phyloP scores from a whole-genome alignment of 1,140 invertebrate species.

The Cyphomyrmex costatus region DNA sequence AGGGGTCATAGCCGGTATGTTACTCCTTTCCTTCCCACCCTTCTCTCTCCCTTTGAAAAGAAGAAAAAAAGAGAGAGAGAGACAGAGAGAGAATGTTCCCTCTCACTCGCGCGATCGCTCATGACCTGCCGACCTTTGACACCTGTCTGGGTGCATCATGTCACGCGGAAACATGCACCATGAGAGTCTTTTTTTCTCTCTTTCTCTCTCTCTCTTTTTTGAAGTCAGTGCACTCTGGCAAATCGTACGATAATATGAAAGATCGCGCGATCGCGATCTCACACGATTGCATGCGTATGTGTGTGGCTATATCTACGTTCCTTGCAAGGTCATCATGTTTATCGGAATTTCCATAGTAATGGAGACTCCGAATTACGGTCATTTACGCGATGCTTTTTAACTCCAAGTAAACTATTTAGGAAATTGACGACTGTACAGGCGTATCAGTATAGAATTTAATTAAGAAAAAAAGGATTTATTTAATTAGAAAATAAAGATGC shows the following conservation, averaged over 20 bases:
- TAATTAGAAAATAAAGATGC: not conserved
- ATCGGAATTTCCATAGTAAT: not conserved
- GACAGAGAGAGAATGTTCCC: not conserved
- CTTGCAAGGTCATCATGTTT: not conserved
- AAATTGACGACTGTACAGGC: not conserved
- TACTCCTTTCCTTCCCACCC: not conserved
- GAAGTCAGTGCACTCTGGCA: constrained; percentile 19
- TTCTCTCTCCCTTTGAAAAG: no score
- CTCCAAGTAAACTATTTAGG: not conserved
- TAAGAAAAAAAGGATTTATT: not conserved
- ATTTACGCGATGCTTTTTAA: not conserved
- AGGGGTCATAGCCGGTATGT: constrained; percentile 93
- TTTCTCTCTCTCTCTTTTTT: not conserved
- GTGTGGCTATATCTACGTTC: not conserved
- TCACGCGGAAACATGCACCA: constrained; percentile 8
- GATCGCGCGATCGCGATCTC: constrained; percentile 33
- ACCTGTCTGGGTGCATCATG: constrained; percentile 29
- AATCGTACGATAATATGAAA: constrained; percentile 14
- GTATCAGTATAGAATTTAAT: not conserved
- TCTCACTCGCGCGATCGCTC: not conserved
- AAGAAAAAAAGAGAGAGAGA: not conserved
- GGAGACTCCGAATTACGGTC: not conserved
- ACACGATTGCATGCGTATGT: not conserved
- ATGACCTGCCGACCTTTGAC: constrained; percentile 44
- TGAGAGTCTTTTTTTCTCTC: not conserved